Evolutionary conservation across 92 coral and sea anemone species (phyloP), one percentile per base, ranked within the genome.

Genomic region (Chrysogorgia sp.): DNA sequence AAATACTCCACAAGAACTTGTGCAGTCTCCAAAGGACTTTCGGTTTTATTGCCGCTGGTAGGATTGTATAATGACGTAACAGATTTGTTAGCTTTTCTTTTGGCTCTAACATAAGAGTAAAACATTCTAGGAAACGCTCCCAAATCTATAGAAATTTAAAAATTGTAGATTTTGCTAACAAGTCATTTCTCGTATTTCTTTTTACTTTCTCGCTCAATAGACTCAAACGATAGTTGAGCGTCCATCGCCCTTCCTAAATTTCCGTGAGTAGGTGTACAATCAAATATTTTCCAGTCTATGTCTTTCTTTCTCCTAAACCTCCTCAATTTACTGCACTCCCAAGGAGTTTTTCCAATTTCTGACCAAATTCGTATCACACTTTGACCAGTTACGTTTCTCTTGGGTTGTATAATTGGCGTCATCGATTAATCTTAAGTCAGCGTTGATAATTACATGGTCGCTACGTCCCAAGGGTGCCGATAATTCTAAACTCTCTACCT

Each of bases 21-120:
- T 10, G 76, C 58, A 45, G 25, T 69, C 34, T 45, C 60, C 20
- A 21, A 19, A 23, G 58, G 22, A 24, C 40, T 23, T 13, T 49
- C 21, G 10, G 60, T 69, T 37, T 5, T 69, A 23, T 69, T 69
- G 17, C 76, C 76, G 19, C n/a, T 45, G 20, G 7, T 29, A 25
- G 76, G 40, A 47, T 69, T 49, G 7, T 22, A 7, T 49, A 69
- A 1, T 12, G 60, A 49, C 7, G 21, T 40, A 25, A 69, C 60
- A 6, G 58, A 40, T 26, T 69, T 28, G 58, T 69, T 45, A 13
- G 30, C 76, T n/a, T 69, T 69, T 25, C 60, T 10, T 49, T 69
- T 69, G 21, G 58, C 55, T 49, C 76, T 69, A 23, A 69, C 35
- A 47, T 69, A 69, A 7, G 76, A 69, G 28, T 25, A 69, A 20